Conservation (phyloP, 1,140 invertebrate species). For the Drosophila busckii region DNA sequence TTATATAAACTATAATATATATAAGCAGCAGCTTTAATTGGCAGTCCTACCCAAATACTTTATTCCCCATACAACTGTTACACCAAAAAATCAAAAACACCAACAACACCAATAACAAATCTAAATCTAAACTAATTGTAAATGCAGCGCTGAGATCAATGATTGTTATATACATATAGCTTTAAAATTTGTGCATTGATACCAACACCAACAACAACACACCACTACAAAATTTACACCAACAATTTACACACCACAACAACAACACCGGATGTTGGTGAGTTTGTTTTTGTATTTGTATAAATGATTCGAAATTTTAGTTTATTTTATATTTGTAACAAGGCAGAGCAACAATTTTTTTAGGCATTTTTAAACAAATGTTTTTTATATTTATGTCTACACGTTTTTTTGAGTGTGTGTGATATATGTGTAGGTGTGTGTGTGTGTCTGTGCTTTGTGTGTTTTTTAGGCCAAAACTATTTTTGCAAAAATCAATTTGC, state of each 20-base stretch:
- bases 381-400: conserved; percentile 39
- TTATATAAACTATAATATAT: too few relatives aligned
- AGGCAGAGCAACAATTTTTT: conserved; percentile 31
- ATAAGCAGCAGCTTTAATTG: too few relatives aligned
- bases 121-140: conserved; percentile 11
- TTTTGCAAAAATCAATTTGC: conserved; percentile 19
- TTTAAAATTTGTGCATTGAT: conserved; percentile 34
- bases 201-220: conserved; percentile 17
- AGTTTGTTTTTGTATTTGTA: conserved; percentile 69
- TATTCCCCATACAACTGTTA: too few relatives aligned
- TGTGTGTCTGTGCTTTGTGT: conserved; percentile 44
- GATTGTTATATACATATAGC: conserved; percentile 45
- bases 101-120: not conserved
- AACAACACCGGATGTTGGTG: conserved; percentile 26
- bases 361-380: conserved; percentile 40
- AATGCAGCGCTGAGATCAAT: conserved; percentile 3
- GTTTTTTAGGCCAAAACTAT: conserved; percentile 51
- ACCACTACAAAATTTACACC: too few relatives aligned
- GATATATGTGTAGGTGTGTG: too few relatives aligned
- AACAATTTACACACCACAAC: conserved; percentile 15
- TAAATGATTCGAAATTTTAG: conserved; percentile 36
- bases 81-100: conserved; percentile 1
- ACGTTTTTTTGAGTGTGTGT: conserved; percentile 35
- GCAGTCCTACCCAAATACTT: too few relatives aligned
- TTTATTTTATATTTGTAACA: conserved; percentile 34